A percentile compares a stretch with the other conserved stretches of the same genome.
Evolutionary conservation across 2,113 vertebrate species (phyloP).

Genomic region (Phoxinus phoxinus): DNA sequence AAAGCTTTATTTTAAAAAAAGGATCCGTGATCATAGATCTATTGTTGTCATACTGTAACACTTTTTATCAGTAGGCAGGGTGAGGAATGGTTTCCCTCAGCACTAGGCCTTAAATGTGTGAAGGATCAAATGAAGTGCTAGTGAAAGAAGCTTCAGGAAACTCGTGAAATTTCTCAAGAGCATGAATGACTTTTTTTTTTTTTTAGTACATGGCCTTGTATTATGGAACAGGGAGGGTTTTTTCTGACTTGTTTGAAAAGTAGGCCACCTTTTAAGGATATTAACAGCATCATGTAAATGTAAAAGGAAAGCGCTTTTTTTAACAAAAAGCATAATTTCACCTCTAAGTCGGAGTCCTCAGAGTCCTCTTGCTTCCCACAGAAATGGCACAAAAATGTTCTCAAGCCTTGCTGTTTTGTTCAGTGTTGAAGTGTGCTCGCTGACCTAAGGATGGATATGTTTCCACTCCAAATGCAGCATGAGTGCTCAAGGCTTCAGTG

Average conservation of each 20-base stretch:
- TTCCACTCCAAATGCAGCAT: not conserved
- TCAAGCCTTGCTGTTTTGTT: not conserved
- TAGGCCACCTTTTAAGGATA: conserved; percentile 21
- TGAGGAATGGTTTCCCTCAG: not conserved
- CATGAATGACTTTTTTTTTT: conserved; percentile 13
- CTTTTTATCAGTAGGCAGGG: not conserved
- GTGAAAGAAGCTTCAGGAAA: not conserved
- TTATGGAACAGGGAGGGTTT: conserved; percentile 2
- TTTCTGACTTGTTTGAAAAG: not conserved
- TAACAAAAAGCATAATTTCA: not conserved
- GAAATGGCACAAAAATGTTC: not conserved
- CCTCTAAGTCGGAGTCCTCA: not conserved
- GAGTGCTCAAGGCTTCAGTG: not conserved
- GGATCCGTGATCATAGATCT: not conserved
- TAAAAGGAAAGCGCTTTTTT: not conserved
- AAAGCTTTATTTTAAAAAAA: not conserved
- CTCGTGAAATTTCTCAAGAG: not conserved
- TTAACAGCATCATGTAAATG: conserved; percentile 22
- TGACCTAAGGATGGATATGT: not conserved
- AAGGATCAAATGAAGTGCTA: conserved; percentile 16
- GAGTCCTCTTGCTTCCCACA: not conserved
- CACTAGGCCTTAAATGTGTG: not conserved
- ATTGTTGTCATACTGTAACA: conserved; percentile 16
- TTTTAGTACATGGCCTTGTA: conserved; percentile 4
- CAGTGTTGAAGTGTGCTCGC: not conserved